Evolutionary conservation across 2,797 vertebrate species (phyloP).

Genomic region (Etheostoma perlongum): DNA sequence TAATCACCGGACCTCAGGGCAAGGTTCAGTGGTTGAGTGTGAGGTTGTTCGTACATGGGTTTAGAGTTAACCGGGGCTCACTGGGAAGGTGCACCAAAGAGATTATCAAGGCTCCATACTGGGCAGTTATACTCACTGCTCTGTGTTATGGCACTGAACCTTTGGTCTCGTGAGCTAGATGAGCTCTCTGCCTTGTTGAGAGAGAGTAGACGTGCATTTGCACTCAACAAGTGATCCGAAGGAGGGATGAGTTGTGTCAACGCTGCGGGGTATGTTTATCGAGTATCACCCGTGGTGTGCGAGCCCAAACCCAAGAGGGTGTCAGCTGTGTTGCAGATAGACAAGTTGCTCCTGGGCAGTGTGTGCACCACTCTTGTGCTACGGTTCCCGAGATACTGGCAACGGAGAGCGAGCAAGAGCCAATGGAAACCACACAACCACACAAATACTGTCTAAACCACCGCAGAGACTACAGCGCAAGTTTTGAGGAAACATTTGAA

Average conservation of each 20-base stretch:
- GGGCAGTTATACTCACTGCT: constrained; percentile 12
- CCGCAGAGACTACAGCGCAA: background rate
- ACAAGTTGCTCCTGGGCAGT: constrained; percentile 1
- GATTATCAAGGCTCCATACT: background rate
- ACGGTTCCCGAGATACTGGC: background rate
- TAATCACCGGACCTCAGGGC: too few species aligned
- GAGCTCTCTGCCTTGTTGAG: fast-evolving
- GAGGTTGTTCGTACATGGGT: fast-evolving
- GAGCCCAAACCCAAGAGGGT: background rate
- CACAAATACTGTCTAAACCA: constrained; percentile 13
- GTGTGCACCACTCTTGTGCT: constrained; percentile 9
- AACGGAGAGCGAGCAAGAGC: too few species aligned
- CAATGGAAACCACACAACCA: too few species aligned
- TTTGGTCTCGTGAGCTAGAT: background rate
- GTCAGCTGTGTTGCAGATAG: background rate
- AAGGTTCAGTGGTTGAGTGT: background rate
- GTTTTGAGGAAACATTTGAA: too few species aligned
- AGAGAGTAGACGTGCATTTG: background rate
- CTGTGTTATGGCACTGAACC: constrained; percentile 15
- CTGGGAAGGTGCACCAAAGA: background rate
- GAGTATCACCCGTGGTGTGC: background rate
- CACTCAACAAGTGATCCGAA: background rate
- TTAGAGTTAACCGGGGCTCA: background rate
- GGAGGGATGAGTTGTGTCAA: background rate
- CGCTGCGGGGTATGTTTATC: constrained; percentile 6